phyloP scores from a whole-genome alignment of 2,888 invertebrate species.

The Synanthedon tipuliformis region DNA sequence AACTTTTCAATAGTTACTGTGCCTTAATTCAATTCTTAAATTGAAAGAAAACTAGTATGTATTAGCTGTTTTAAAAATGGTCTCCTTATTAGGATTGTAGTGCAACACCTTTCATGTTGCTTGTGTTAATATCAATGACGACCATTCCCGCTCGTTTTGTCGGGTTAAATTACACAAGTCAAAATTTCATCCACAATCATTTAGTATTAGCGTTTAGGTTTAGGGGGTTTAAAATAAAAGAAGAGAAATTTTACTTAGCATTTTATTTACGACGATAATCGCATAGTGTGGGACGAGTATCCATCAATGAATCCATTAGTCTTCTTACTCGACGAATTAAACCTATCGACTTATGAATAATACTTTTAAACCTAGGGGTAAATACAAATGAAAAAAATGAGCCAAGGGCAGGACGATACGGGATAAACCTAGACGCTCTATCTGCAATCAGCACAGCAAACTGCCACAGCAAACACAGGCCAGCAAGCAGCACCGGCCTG shows the following conservation, averaged over 20 bases:
- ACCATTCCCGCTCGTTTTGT: no score
- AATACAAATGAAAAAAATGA: neutral
- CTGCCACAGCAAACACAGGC: conserved; percentile 69
- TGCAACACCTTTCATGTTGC: no score
- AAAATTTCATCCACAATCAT: no score
- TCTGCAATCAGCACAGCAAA: conserved; percentile 66
- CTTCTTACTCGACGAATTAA: neutral
- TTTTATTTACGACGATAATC: neutral
- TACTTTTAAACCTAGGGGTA: neutral
- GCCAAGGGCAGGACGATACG: conserved; percentile 39
- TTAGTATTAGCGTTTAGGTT: no score
- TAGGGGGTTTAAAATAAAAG: neutral
- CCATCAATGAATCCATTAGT: neutral
- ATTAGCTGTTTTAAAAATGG: no score
- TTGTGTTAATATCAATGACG: no score
- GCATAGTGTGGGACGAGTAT: neutral
- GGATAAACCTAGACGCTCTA: conserved; percentile 51
- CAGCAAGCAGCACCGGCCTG: conserved; percentile 69
- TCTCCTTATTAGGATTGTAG: no score
- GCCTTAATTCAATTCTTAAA: no score
- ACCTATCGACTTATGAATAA: neutral
- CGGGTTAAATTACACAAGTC: no score
- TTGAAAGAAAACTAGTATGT: no score
- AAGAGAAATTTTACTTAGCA: neutral
- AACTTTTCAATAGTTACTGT: no score